phyloP scores from a whole-genome alignment of 2,113 vertebrate genomes.

The Madoqua kirkii region DNA sequence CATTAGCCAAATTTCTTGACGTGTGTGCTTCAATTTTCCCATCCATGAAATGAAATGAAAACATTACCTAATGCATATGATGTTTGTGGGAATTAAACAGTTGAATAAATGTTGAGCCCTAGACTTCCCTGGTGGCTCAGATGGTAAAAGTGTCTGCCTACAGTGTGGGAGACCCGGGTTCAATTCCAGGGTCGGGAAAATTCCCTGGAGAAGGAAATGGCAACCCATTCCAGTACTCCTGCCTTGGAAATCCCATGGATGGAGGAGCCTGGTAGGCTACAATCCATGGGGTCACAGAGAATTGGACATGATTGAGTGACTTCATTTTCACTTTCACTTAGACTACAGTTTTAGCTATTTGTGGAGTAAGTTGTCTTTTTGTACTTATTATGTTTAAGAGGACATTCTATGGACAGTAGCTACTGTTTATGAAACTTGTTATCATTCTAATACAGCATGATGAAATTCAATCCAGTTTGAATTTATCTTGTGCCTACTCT shows the following conservation, averaged over 20 bases:
- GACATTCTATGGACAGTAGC: not conserved
- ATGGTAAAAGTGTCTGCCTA: no score
- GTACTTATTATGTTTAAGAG: not conserved
- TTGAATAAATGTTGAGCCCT: not conserved
- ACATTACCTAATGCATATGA: not conserved
- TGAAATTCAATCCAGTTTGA: not conserved
- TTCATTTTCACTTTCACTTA: not conserved
- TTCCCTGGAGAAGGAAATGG: no score
- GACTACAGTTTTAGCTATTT: not conserved
- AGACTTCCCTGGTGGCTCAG: no score
- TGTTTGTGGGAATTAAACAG: not conserved
- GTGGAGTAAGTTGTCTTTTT: not conserved
- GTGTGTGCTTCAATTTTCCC: not conserved
- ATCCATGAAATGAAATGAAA: not conserved
- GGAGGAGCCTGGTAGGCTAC: no score
- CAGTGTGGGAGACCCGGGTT: no score
- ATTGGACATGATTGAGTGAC: accelerated
- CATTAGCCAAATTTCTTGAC: not conserved
- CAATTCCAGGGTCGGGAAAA: no score
- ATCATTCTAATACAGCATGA: not conserved
- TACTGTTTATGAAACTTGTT: not conserved
- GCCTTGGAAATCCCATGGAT: no score
- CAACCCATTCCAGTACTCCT: no score
- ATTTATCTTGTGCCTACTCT: not conserved
- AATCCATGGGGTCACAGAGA: no score